These are phyloP conservation scores for Drosophila kohkoa DNA, from an alignment of 1,140 invertebrate species.

Conservation along the genomic window DNA sequence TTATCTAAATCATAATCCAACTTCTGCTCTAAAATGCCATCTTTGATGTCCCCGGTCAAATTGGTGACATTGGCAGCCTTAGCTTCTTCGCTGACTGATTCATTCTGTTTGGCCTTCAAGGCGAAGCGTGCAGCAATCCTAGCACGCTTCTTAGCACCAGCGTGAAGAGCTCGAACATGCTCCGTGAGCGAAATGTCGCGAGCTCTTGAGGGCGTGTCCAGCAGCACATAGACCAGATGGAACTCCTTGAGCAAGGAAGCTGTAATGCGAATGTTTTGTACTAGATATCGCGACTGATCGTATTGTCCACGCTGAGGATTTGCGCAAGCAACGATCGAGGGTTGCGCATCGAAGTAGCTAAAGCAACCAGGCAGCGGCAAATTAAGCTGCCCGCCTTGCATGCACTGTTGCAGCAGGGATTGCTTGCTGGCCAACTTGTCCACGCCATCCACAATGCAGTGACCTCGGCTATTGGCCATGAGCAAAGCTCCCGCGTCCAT, in stretches of 20 bases:
- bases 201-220: slow-evolving; percentile 92
- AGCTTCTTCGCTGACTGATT: slow-evolving; percentile 55
- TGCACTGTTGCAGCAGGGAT: slow-evolving; percentile 94
- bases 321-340: slow-evolving; percentile 95
- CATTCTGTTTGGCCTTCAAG: slow-evolving; percentile 56
- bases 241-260: slow-evolving; percentile 95
- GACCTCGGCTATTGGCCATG: slow-evolving; percentile 87
- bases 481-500: slow-evolving; percentile 65
- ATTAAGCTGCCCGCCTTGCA: slow-evolving; percentile 97
- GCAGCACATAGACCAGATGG: slow-evolving; percentile 95
- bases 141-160: slow-evolving; percentile 64
- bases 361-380: slow-evolving; percentile 95
- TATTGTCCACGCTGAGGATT: slow-evolving; percentile 96
- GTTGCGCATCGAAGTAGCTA: slow-evolving; percentile 91
- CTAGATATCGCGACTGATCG: slow-evolving; percentile 93
- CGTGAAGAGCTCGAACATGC: slow-evolving; percentile 71
- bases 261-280: slow-evolving; percentile 95
- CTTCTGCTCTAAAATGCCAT: slow-evolving; percentile 48
- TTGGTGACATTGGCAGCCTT: not conserved
- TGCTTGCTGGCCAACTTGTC: slow-evolving; percentile 93
- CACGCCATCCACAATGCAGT: slow-evolving; percentile 98
- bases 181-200: slow-evolving; percentile 85
- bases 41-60: slow-evolving; percentile 12
- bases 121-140: slow-evolving; percentile 58
- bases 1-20: slow-evolving; percentile 85